phyloP scores from a whole-genome alignment of 2,113 vertebrate genomes.

The Planiliza haematocheilus region DNA sequence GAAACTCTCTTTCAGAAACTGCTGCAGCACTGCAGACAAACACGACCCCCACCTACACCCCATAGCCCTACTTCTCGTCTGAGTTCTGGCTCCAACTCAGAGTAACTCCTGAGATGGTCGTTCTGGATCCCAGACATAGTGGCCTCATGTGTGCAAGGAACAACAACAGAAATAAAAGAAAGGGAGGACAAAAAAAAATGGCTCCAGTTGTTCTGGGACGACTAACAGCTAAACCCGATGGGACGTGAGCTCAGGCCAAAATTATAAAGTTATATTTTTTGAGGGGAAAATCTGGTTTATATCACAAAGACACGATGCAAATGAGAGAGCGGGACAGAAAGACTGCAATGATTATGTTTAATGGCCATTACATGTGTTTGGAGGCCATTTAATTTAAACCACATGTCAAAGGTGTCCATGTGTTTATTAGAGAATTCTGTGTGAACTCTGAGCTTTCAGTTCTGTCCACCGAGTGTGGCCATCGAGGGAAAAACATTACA shows the following conservation, averaged over 20 bases:
- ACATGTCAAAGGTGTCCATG: conserved; percentile 66
- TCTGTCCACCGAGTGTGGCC: conserved; percentile 37
- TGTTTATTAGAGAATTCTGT: conserved; percentile 72
- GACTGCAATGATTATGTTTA: conserved; percentile 67
- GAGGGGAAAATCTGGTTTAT: conserved; percentile 71
- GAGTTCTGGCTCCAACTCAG: conserved; percentile 54
- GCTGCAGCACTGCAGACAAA: conserved; percentile 23
- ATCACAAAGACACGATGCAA: conserved; percentile 61
- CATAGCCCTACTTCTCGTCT: conserved; percentile 42
- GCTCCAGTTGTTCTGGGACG: conserved; percentile 59
- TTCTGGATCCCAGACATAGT: conserved; percentile 69
- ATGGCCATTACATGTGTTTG: conserved; percentile 72
- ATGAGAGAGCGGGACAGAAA: conserved; percentile 41
- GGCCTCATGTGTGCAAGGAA: conserved; percentile 62
- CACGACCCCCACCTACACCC: conserved; percentile 43
- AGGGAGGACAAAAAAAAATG: conserved; percentile 23
- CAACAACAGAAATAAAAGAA: conserved; percentile 59
- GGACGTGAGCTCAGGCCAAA: conserved; percentile 69
- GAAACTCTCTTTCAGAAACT: conserved; percentile 41
- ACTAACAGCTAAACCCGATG: conserved; percentile 60
- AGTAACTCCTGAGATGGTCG: conserved; percentile 63
- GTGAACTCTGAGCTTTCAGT: conserved; percentile 43
- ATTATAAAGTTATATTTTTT: conserved; percentile 61
- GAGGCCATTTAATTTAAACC: conserved; percentile 74
- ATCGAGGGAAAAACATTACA: conserved; percentile 54